Evolutionary conservation across 2,113 vertebrate genomes (phyloP).

Genomic region (Hippocampus mohnikei): DNA sequence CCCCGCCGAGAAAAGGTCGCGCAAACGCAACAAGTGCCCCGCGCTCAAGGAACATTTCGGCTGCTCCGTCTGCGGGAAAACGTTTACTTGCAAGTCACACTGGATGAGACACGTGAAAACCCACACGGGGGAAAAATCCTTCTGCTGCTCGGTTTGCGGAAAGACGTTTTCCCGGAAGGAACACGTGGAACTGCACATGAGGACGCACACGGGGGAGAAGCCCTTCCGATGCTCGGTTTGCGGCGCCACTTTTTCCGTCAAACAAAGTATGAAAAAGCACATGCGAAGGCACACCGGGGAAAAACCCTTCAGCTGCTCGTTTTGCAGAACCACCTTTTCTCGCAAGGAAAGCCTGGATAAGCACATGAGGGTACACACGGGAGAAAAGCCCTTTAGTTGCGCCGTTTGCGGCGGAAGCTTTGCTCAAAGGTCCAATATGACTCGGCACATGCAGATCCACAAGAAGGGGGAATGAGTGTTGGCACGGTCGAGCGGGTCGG

Average conservation of each 20-base stretch:
- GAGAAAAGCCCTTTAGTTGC: background rate
- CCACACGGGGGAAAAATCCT: background rate
- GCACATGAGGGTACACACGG: constrained; percentile 1
- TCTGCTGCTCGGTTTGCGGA: background rate
- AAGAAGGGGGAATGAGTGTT: background rate
- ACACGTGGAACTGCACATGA: background rate
- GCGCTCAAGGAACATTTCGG: background rate
- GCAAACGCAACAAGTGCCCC: background rate
- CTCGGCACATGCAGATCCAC: background rate
- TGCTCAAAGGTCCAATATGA: constrained; percentile 1
- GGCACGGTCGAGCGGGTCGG: too few species aligned
- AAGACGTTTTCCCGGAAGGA: background rate
- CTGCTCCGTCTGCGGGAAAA: background rate
- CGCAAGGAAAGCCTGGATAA: background rate
- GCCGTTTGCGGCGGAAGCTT: background rate
- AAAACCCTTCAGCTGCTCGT: background rate
- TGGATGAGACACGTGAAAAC: background rate
- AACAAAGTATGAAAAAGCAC: background rate
- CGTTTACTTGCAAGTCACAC: background rate
- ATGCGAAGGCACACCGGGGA: background rate
- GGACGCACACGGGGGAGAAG: constrained; percentile 2
- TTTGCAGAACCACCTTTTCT: background rate
- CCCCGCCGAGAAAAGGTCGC: background rate
- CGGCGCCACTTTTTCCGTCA: background rate
- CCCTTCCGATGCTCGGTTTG: constrained; percentile 1